Evolutionary conservation across 2,113 vertebrate genomes (phyloP).

Genomic region (Verasper variegatus): DNA sequence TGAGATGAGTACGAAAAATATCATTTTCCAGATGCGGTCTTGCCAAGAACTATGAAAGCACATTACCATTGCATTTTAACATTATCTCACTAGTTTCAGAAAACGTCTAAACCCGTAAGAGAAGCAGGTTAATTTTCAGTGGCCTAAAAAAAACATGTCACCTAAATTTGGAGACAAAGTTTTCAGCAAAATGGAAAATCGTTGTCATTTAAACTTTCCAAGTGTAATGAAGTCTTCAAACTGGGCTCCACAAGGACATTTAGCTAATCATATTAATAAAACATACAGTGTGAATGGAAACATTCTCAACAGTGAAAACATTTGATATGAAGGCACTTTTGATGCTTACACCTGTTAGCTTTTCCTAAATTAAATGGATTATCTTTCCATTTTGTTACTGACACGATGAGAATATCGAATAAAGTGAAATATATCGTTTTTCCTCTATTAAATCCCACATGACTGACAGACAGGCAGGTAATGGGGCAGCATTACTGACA

Average conservation of each 20-base stretch:
- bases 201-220: neutral
- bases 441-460: neutral
- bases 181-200: neutral
- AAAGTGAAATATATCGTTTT: neutral
- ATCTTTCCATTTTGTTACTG: neutral
- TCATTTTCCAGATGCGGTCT: neutral
- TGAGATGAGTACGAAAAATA: neutral
- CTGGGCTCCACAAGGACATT: too few relatives aligned
- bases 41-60: too few relatives aligned
- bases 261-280: too few relatives aligned
- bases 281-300: neutral
- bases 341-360: constrained; percentile 7
- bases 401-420: constrained; percentile 2
- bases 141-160: too few relatives aligned
- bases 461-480: constrained; percentile 10
- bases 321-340: neutral
- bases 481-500: constrained; percentile 1
- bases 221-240: neutral
- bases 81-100: too few relatives aligned
- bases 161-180: too few relatives aligned
- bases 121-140: too few relatives aligned
- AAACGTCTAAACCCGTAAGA: too few relatives aligned
- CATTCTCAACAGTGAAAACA: neutral
- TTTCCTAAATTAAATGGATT: constrained; percentile 17
- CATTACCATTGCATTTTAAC: too few relatives aligned